These are phyloP conservation scores for Craterocephalus amniculus DNA, from an alignment of 2,797 vertebrate species.

Conservation along the genomic window DNA sequence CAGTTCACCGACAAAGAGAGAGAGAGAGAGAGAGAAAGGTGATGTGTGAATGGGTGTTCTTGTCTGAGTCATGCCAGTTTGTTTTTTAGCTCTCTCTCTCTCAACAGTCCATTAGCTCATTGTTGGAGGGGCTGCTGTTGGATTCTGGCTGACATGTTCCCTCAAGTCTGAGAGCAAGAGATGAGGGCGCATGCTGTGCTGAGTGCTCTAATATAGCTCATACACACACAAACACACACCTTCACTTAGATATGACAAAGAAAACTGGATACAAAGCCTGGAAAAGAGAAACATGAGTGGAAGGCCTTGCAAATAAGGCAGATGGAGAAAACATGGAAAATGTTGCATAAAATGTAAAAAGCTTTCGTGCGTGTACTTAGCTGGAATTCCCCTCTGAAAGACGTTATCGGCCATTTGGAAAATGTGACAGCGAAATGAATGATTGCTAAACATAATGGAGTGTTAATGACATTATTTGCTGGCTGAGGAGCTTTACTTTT, in stretches of 20 bases:
- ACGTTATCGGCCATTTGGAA: conserved; percentile 52
- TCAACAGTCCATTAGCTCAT: conserved; percentile 79
- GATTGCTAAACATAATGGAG: conserved; percentile 40
- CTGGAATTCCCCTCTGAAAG: conserved; percentile 30
- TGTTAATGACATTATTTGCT: conserved; percentile 44
- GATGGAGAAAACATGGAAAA: conserved; percentile 13
- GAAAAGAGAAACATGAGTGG: conserved; percentile 23
- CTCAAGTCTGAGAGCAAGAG: conserved; percentile 74
- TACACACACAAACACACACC: conserved; percentile 29
- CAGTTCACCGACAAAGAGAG: conserved; percentile 35
- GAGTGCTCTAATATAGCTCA: conserved; percentile 69
- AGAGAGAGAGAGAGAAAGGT: conserved; percentile 51
- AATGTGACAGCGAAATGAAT: conserved; percentile 47
- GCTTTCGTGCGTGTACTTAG: conserved; percentile 26
- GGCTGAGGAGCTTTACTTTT: conserved; percentile 27
- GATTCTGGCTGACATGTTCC: conserved; percentile 78
- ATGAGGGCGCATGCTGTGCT: conserved; percentile 70
- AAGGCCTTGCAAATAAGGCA: conserved; percentile 22
- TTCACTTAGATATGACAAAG: conserved; percentile 25
- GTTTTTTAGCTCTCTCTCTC: conserved; percentile 77
- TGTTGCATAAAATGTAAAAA: conserved; percentile 21
- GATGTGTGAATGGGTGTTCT: conserved; percentile 76
- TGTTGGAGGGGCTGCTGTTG: conserved; percentile 75
- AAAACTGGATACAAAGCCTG: conserved; percentile 30
- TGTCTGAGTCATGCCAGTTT: conserved; percentile 75